phyloP scores from a whole-genome alignment of 2,113 vertebrate species.

The Planiliza haematocheilus region DNA sequence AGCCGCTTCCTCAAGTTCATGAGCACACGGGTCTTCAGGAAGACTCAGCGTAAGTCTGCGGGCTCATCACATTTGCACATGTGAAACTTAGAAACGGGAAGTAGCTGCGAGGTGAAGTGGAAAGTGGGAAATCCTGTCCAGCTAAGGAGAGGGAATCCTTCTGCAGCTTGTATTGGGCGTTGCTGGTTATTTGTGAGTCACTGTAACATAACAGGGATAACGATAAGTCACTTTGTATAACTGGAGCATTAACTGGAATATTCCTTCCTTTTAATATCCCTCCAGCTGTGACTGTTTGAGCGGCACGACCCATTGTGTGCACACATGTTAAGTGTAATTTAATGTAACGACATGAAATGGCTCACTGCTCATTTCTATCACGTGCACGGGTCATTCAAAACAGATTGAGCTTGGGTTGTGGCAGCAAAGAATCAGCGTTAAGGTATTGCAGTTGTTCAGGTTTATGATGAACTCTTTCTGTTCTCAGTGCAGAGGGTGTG shows the following conservation, averaged over 20 bases:
- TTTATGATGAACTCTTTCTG: background rate
- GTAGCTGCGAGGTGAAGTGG: conserved; percentile 13
- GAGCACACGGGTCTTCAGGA: conserved; percentile 96
- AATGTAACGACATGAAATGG: no score
- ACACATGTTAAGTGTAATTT: background rate
- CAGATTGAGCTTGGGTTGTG: background rate
- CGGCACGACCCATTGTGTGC: background rate
- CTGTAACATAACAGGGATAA: background rate
- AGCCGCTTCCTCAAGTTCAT: conserved; percentile 98
- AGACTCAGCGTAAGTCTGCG: conserved; percentile 90
- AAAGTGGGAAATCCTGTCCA: conserved; percentile 25
- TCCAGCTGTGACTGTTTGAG: no score
- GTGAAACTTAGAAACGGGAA: background rate
- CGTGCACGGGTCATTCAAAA: background rate
- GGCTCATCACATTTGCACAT: background rate
- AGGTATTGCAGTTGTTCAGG: no score
- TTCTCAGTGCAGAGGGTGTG: background rate
- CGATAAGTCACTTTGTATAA: background rate
- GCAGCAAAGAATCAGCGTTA: background rate
- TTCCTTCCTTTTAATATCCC: no score
- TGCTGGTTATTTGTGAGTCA: background rate
- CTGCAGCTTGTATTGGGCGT: background rate
- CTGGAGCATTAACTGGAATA: background rate
- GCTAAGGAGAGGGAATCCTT: conserved; percentile 16
- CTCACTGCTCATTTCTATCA: no score